phyloP scores from a whole-genome alignment of 2,113 vertebrate species.

The Clinocottus analis region DNA sequence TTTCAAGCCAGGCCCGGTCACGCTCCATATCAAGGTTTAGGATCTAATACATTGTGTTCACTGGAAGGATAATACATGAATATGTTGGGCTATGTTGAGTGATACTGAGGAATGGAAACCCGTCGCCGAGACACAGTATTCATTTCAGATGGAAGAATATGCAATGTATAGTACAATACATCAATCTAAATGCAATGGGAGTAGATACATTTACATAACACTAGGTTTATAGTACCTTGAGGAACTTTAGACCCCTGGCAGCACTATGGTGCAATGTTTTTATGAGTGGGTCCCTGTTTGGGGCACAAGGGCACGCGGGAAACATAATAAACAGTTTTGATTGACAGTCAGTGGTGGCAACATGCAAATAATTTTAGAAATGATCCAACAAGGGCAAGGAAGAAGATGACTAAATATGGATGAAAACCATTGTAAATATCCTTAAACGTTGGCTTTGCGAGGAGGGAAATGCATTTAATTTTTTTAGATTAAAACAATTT shows the following conservation, averaged over 20 bases:
- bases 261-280: neutral
- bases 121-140: neutral
- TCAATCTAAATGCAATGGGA: neutral
- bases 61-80: neutral
- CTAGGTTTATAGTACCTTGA: neutral
- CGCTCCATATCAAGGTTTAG: constrained; percentile 21
- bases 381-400: neutral
- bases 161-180: neutral
- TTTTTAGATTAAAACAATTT: neutral
- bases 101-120: constrained; percentile 9
- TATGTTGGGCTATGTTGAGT: neutral
- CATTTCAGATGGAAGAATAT: neutral
- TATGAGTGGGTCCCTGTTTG: neutral
- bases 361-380: neutral
- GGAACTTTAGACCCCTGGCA: neutral
- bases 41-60: constrained; percentile 1
- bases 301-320: neutral
- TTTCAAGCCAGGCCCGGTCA: constrained; percentile 26
- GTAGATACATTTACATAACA: neutral
- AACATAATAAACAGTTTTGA: neutral
- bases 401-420: neutral
- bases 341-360: neutral
- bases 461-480: neutral
- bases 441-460: neutral
- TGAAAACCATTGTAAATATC: neutral